Evolutionary conservation across 2,888 invertebrate genomes (phyloP).

Genomic region (Macropis europaea): DNA sequence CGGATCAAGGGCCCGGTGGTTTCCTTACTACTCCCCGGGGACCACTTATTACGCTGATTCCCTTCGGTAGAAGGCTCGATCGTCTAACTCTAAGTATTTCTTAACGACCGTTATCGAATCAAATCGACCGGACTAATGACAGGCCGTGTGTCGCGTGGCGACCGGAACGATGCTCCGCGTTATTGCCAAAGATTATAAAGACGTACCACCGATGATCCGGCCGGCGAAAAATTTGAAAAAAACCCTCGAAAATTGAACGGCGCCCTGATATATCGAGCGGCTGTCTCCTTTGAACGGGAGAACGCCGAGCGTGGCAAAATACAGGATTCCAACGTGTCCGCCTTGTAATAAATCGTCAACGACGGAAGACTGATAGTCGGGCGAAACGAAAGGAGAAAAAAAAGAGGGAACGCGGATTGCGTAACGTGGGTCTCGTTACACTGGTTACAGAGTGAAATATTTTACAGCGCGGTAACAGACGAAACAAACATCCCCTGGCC

Average conservation of each 20-base stretch:
- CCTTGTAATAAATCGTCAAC: slow-evolving; percentile 14
- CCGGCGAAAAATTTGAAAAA: no score
- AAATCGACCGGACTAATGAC: slow-evolving; percentile 64
- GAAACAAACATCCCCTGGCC: slow-evolving; percentile 43
- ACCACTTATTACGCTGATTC: slow-evolving; percentile 77
- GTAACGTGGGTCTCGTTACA: slow-evolving; percentile 33
- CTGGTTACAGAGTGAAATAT: slow-evolving; percentile 32
- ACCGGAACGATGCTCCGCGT: neutral
- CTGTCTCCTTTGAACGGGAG: neutral
- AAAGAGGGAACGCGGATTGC: slow-evolving; percentile 16
- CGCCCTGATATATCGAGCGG: neutral
- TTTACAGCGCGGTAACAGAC: slow-evolving; percentile 19
- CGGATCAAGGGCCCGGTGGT: slow-evolving; percentile 66
- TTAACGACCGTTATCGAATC: slow-evolving; percentile 66
- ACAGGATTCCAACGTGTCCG: neutral
- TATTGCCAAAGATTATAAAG: slow-evolving; percentile 39
- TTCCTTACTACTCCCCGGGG: slow-evolving; percentile 73
- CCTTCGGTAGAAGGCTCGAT: slow-evolving; percentile 72
- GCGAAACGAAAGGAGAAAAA: no score
- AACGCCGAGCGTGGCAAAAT: neutral
- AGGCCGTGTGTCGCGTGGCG: slow-evolving; percentile 28
- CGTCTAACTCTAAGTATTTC: slow-evolving; percentile 78
- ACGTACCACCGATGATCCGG: neutral
- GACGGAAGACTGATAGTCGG: no score
- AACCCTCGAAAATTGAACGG: neutral